Percentiles rank a stretch among this genome's conserved stretches.
phyloP scores from a whole-genome alignment of 2,888 invertebrate species.

The Lysandra coridon region DNA sequence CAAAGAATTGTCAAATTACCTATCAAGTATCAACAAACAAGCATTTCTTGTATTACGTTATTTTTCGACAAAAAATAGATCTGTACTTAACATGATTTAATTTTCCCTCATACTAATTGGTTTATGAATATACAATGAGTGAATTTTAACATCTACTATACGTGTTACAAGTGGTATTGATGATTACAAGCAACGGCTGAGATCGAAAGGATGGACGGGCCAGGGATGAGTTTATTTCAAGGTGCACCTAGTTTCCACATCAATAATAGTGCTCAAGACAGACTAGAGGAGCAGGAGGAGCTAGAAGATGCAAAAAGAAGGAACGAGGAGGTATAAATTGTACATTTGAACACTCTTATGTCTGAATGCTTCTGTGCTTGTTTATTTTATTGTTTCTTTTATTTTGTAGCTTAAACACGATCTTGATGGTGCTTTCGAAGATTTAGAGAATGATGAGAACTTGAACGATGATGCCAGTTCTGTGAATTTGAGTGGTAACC shows the following conservation, averaged over 20 bases:
- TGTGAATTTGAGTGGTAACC: slow-evolving; percentile 79
- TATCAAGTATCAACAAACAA: slow-evolving; percentile 11
- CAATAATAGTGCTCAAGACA: slow-evolving; percentile 82
- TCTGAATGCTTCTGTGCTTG: slow-evolving; percentile 24
- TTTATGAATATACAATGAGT: neutral
- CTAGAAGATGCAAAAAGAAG: slow-evolving; percentile 84
- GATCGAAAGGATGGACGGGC: slow-evolving; percentile 74
- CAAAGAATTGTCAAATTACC: neutral
- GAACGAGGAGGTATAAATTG: slow-evolving; percentile 81
- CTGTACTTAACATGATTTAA: neutral
- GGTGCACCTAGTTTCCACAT: slow-evolving; percentile 83
- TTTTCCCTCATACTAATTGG: neutral
- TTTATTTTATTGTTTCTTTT: slow-evolving; percentile 34
- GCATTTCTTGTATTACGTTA: neutral
- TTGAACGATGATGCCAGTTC: slow-evolving; percentile 83
- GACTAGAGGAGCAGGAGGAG: slow-evolving; percentile 85
- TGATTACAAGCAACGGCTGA: neutral
- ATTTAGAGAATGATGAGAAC: slow-evolving; percentile 57
- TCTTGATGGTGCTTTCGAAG: slow-evolving; percentile 84
- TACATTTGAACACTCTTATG: slow-evolving; percentile 19
- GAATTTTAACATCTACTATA: neutral
- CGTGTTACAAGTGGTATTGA: slow-evolving; percentile 4
- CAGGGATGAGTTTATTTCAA: slow-evolving; percentile 86
- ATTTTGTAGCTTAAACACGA: slow-evolving; percentile 80
- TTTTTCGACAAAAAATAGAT: neutral